Evolutionary conservation across 2,797 vertebrate genomes (phyloP).

Genomic region (Diplodus sargus): DNA sequence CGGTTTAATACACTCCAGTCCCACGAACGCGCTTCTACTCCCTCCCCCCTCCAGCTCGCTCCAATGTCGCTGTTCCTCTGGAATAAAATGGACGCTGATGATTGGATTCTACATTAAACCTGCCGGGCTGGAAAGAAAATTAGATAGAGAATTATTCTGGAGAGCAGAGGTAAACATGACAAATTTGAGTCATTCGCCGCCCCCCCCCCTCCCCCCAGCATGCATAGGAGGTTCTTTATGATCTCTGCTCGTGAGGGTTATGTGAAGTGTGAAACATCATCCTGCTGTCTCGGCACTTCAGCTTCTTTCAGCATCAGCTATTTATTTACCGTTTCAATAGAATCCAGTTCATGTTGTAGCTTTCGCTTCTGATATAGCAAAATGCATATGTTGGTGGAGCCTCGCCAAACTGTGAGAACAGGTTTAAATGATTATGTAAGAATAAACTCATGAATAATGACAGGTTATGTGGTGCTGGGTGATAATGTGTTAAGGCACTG

Average conservation of each 20-base stretch:
- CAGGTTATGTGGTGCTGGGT: not conserved
- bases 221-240: slow-evolving; percentile 40
- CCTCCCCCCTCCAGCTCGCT: not conserved
- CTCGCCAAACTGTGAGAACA: not conserved
- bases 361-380: slow-evolving; percentile 4
- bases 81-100: slow-evolving; percentile 64
- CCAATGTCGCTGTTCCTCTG: slow-evolving; percentile 31
- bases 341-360: not conserved
- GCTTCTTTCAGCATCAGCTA: slow-evolving; percentile 27
- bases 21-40: slow-evolving; percentile 26
- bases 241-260: slow-evolving; percentile 36
- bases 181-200: slow-evolving; percentile 44
- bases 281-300: not conserved
- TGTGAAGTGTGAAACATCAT: slow-evolving; percentile 48
- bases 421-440: not conserved
- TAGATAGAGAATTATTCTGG: slow-evolving; percentile 62
- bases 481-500: not conserved
- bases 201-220: not conserved
- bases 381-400: not conserved
- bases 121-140: slow-evolving; percentile 65
- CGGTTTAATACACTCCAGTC: slow-evolving; percentile 45
- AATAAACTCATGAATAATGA: not conserved
- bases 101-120: slow-evolving; percentile 71
- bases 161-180: slow-evolving; percentile 66
- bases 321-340: slow-evolving; percentile 21